Evolutionary conservation across 2,888 invertebrate genomes (phyloP).

Genomic region (Brenthis ino): DNA sequence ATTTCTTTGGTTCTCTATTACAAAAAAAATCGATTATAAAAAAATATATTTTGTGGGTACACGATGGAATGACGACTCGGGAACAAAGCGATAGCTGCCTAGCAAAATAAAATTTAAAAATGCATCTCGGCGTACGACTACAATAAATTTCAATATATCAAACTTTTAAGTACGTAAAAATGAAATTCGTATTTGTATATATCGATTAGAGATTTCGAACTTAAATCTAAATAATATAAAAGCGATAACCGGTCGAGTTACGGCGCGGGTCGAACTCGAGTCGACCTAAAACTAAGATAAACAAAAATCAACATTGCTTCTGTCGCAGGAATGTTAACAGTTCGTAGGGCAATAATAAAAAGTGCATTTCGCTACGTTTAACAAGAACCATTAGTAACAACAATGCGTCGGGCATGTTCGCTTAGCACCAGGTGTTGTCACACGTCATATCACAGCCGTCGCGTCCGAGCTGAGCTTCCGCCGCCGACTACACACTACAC

Average conservation of each 20-base stretch:
- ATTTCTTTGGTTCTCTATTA: conserved; percentile 73
- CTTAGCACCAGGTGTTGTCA: conserved; percentile 70
- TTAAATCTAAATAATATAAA: conserved; percentile 68
- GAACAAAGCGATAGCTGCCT: conserved; percentile 76
- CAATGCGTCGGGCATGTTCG: conserved; percentile 66
- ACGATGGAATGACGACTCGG: conserved; percentile 70
- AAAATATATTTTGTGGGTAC: conserved; percentile 58
- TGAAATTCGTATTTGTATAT: conserved; percentile 69
- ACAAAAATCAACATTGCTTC: conserved; percentile 78
- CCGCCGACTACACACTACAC: neutral
- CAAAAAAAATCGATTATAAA: conserved; percentile 64
- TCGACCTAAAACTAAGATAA: conserved; percentile 72
- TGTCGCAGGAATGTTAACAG: conserved; percentile 80
- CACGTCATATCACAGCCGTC: conserved; percentile 57
- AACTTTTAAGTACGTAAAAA: conserved; percentile 76
- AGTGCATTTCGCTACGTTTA: conserved; percentile 64
- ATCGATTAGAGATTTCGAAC: conserved; percentile 63
- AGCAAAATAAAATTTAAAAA: conserved; percentile 62
- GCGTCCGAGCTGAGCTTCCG: conserved; percentile 40
- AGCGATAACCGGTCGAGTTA: conserved; percentile 65
- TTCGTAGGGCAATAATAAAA: conserved; percentile 75
- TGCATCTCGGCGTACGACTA: conserved; percentile 72
- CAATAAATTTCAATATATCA: conserved; percentile 58
- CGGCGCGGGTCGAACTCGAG: conserved; percentile 61
- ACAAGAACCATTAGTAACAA: conserved; percentile 75